phyloP scores from a whole-genome alignment of 35 echinoderm and acorn worm genomes.

The Heliocidaris erythrogramma region DNA sequence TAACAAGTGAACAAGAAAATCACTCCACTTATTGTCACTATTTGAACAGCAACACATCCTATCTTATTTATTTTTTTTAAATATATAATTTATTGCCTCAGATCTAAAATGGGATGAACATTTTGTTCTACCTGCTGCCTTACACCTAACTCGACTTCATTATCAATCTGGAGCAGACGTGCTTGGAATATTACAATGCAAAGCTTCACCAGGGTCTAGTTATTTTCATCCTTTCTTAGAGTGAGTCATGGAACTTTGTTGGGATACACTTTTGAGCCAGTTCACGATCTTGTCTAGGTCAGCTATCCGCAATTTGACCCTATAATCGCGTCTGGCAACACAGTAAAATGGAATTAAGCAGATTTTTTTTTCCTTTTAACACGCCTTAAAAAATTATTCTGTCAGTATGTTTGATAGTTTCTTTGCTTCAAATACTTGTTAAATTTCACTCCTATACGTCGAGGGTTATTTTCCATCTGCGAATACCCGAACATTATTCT shows the following conservation, averaged over 20 bases:
- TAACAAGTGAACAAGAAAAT: too few relatives aligned
- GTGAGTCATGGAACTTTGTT: neutral
- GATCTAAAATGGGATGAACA: neutral
- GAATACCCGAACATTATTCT: too few relatives aligned
- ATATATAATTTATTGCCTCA: neutral
- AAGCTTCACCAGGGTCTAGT: neutral
- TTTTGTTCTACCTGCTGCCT: neutral
- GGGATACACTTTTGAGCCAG: neutral
- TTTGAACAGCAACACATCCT: too few relatives aligned
- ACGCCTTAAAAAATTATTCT: too few relatives aligned
- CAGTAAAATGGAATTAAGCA: neutral
- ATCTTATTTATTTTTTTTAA: too few relatives aligned
- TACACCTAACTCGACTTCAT: neutral
- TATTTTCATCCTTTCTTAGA: neutral
- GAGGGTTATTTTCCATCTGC: too few relatives aligned
- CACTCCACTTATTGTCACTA: too few relatives aligned
- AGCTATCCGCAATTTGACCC: neutral
- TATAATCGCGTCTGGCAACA: neutral
- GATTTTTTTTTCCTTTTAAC: neutral
- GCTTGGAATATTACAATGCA: neutral
- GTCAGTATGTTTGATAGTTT: too few relatives aligned
- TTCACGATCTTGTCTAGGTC: neutral
- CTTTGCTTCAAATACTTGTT: too few relatives aligned
- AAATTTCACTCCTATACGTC: too few relatives aligned
- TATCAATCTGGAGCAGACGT: neutral